phyloP scores from a whole-genome alignment of 2,113 vertebrate species.

The Machaerirhynchus nigripectus region DNA sequence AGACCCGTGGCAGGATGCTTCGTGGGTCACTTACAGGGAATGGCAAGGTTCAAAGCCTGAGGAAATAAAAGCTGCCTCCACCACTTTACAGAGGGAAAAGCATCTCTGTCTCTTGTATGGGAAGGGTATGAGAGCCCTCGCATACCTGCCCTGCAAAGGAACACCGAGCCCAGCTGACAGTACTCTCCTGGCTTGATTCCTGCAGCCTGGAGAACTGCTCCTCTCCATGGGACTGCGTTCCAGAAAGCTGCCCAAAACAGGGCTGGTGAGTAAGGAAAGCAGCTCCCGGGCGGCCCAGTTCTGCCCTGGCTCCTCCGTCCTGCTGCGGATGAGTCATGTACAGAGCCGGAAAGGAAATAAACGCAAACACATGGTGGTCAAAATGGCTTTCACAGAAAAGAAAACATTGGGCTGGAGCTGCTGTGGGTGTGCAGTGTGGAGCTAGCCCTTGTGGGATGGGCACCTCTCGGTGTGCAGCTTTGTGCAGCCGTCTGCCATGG shows the following conservation, averaged over 20 bases:
- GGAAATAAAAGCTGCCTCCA: background rate
- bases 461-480: background rate
- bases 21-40: background rate
- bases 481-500: background rate
- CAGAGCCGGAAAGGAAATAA: slow-evolving; percentile 34
- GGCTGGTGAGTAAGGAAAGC: background rate
- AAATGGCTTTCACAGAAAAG: slow-evolving; percentile 41
- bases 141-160: background rate
- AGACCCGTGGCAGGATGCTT: background rate
- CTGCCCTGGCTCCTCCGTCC: background rate
- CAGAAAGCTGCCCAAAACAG: background rate
- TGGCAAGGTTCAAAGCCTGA: background rate
- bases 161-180: background rate
- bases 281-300: background rate
- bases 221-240: background rate
- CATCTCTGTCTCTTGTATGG: background rate
- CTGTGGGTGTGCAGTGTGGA: background rate
- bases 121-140: background rate
- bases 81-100: background rate
- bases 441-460: background rate
- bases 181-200: no score
- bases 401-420: slow-evolving; percentile 26
- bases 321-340: slow-evolving; percentile 3
- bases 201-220: background rate
- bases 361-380: slow-evolving; percentile 51